Conservation (phyloP, 1,140 invertebrate genomes). For the Samia ricini region DNA sequence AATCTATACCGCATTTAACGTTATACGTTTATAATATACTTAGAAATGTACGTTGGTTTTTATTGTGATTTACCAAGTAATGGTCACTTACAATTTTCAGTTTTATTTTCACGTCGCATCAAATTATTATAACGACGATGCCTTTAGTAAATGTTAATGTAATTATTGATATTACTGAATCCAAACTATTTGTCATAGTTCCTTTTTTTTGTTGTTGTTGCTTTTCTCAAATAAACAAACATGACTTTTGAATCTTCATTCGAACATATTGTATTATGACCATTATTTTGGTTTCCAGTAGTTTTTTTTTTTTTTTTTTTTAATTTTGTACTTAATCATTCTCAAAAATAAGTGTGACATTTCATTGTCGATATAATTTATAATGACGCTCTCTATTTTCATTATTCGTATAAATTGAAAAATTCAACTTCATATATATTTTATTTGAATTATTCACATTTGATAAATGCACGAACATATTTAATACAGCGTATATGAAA, state of each 20-base stretch:
- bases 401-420: constrained; percentile 15
- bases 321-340: constrained; percentile 66
- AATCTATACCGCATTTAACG: neutral
- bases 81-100: constrained; percentile 36
- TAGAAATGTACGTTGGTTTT: too few species aligned
- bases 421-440: constrained; percentile 2
- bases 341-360: constrained; percentile 69
- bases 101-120: too few species aligned
- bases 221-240: neutral
- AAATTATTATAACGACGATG: neutral
- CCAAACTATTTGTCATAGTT: neutral
- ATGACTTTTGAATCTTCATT: neutral
- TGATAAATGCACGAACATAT: constrained; percentile 1
- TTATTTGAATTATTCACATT: neutral
- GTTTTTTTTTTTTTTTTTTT: constrained; percentile 17
- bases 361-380: constrained; percentile 49
- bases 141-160: neutral
- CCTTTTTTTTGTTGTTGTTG: too few species aligned
- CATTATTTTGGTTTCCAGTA: constrained; percentile 48
- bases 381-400: constrained; percentile 59
- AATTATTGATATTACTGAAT: neutral
- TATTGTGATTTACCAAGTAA: constrained; percentile 48
- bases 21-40: neutral
- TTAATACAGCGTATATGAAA: neutral
- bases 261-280: constrained; percentile 31